Evolutionary conservation across 1,140 invertebrate species (phyloP).

Genomic region (Trachelipus rathkii): DNA sequence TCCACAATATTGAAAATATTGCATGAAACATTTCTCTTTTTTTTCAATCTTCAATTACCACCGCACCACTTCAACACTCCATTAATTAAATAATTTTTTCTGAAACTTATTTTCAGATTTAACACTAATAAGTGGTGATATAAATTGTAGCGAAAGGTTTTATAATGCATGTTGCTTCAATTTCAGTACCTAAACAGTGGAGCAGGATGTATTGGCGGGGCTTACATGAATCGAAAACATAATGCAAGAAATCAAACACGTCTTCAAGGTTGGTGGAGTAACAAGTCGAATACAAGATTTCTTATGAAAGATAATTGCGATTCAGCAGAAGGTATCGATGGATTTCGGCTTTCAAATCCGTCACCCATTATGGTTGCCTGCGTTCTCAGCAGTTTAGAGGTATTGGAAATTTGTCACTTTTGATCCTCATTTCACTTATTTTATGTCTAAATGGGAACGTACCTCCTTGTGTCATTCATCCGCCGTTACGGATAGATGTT

Average conservation of each 20-base stretch:
- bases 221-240: constrained; percentile 55
- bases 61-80: not conserved
- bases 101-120: not conserved
- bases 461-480: not conserved
- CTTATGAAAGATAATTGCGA: constrained; percentile 52
- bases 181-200: constrained; percentile 59
- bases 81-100: not conserved
- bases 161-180: not conserved
- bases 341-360: constrained; percentile 58
- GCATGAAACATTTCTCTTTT: not conserved
- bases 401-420: constrained; percentile 33
- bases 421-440: not conserved
- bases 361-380: constrained; percentile 55
- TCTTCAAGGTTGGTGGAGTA: constrained; percentile 52
- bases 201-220: constrained; percentile 57
- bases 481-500: too few relatives aligned
- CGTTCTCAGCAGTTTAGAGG: constrained; percentile 56
- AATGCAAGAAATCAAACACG: constrained; percentile 47
- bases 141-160: not conserved
- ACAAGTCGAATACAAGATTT: constrained; percentile 47
- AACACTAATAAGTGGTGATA: not conserved
- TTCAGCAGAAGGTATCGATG: constrained; percentile 52
- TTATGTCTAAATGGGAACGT: not conserved
- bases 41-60: not conserved
- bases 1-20: not conserved